Evolutionary conservation across 2,113 vertebrate genomes (phyloP).

Genomic region (Tetrao urogallus): DNA sequence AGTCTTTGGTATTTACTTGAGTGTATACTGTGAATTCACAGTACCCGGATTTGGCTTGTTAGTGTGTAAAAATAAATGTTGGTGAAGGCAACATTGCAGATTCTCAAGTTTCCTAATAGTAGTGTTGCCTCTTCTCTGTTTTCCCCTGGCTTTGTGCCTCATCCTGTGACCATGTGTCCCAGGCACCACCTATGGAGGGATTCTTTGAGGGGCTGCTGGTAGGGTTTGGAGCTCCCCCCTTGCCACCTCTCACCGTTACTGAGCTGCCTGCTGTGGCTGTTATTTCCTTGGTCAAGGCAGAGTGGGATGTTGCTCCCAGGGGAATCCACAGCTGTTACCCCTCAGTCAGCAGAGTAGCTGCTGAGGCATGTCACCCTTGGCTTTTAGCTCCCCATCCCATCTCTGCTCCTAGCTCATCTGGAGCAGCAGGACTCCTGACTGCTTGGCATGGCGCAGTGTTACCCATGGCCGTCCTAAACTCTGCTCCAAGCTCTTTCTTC

Average conservation of each 20-base stretch:
- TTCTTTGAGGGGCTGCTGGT: background rate
- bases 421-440: background rate
- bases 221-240: background rate
- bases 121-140: background rate
- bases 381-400: conserved; percentile 8
- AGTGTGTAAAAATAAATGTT: background rate
- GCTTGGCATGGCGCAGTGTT: background rate
- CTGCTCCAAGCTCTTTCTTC: conserved; percentile 26
- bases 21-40: background rate
- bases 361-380: background rate
- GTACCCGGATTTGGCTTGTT: background rate
- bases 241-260: background rate
- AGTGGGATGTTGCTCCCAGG: conserved; percentile 24
- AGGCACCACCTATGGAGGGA: fast-evolving
- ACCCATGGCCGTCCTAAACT: conserved; percentile 10
- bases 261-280: conserved; percentile 14
- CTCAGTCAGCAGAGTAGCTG: conserved; percentile 54
- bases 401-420: fast-evolving
- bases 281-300: conserved; percentile 20
- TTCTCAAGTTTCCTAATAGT: background rate
- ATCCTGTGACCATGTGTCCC: background rate
- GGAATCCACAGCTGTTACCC: conserved; percentile 44
- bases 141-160: background rate
- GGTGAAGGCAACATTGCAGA: background rate
- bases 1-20: conserved; percentile 58